Evolutionary conservation across 2,888 invertebrate species (phyloP), one percentile per base, ranked within the genome.

Genomic region (Adela reaumurella): DNA sequence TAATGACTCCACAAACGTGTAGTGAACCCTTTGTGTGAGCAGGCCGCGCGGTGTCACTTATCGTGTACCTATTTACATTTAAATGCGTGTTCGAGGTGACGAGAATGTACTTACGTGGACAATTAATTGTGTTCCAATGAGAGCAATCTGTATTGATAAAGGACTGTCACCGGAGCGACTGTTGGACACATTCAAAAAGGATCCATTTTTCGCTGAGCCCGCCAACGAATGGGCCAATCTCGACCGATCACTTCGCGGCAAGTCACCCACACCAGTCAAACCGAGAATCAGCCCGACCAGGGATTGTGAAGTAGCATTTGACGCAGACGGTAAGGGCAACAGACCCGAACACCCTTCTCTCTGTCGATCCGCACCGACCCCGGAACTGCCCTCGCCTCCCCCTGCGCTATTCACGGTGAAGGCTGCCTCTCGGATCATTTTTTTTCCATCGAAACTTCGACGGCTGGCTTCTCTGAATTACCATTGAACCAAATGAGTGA

Each of bases 191-290:
- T 74, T 77, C 74, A 69, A 63, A 68, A 72, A 59, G 63, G 77
- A 78, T 59, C 77, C 78, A 58, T 77, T 78, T 76, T 78, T 76
- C 68, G 73, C 74, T 61, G 78, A 78, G 49, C 43, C 43, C n/a
- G 78, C 76, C 58, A 74, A 74, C 65, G 77, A 74, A 66, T 79
- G 78, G 74, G 64, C 70, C 58, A 69, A 62, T 76, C 77, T 80
- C 79, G 83, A 81, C 74, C 81, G 81, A 57, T 81, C 81, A 60
- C 79, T 81, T 63, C 76, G 81, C 61, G 78, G 77, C 61, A 72
- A 67, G 63, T 86, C 87, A 55, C 87, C 88, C 59, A 88, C 88
- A 62, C 88, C 88, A 49, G 84, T 84, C 67, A 88, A 88, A 82
- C 82, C 83, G 62, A 84, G 87, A 69, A 83, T 83, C 65, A 87